Percentiles rank a stretch among this genome's conserved stretches.
phyloP scores from a whole-genome alignment of 2,113 vertebrate genomes.

The Naja naja region DNA sequence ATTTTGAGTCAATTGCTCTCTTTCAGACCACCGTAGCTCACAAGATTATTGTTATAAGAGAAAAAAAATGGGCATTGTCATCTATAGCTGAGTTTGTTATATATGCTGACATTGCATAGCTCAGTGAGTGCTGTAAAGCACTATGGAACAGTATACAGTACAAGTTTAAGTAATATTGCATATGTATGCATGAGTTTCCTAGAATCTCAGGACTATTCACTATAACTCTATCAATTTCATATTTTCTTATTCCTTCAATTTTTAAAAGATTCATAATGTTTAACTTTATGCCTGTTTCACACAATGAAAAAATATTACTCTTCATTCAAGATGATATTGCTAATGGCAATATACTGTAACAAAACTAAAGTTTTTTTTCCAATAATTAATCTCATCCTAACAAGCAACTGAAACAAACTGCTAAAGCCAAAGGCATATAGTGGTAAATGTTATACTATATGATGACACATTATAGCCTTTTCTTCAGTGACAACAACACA shows the following conservation, averaged over 20 bases:
- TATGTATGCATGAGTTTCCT: neutral
- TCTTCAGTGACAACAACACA: neutral
- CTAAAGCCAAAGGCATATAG: neutral
- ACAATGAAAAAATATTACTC: neutral
- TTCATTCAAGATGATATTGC: neutral
- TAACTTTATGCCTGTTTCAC: neutral
- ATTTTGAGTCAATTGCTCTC: neutral
- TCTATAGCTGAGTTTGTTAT: neutral
- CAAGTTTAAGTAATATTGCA: neutral
- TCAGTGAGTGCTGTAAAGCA: neutral
- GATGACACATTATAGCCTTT: neutral
- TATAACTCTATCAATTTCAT: neutral
- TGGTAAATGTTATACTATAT: neutral
- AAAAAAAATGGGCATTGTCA: neutral
- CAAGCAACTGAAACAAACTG: neutral
- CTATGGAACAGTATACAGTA: neutral
- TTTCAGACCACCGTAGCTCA: neutral
- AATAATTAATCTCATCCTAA: neutral
- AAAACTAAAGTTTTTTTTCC: neutral
- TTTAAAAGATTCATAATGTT: neutral
- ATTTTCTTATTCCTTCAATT: neutral
- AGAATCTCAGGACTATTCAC: neutral
- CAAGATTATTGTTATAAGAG: neutral
- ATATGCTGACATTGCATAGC: neutral
- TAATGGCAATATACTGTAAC: neutral